Evolutionary conservation across 2,113 vertebrate genomes (phyloP).

Genomic region (Hydropotes inermis): DNA sequence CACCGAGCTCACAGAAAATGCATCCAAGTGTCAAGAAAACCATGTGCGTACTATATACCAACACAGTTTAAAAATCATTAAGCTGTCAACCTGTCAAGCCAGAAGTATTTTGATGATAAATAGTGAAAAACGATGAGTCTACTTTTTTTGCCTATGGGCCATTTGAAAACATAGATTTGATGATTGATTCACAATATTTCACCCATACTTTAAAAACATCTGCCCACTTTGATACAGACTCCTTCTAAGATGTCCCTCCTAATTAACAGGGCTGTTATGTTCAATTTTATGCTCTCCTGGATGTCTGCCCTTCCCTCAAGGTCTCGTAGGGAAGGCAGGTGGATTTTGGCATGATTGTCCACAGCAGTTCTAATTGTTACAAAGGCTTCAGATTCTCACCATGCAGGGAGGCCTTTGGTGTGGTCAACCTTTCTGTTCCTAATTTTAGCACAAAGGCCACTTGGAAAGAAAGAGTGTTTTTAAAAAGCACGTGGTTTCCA

Average conservation of each 20-base stretch:
- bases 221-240: not conserved
- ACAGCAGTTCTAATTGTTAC: not conserved
- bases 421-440: slow-evolving; percentile 37
- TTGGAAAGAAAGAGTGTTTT: not conserved
- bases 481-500: slow-evolving; percentile 4
- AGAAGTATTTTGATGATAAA: slow-evolving; percentile 2
- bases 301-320: not conserved
- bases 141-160: not conserved
- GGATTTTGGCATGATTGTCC: not conserved
- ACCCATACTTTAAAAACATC: not conserved
- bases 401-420: not conserved
- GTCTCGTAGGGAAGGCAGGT: not conserved
- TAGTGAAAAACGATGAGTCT: not conserved
- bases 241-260: not conserved
- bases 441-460: slow-evolving; percentile 35
- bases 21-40: slow-evolving; percentile 28
- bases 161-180: slow-evolving; percentile 12
- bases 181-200: not conserved
- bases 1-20: not conserved
- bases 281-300: not conserved
- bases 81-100: not conserved
- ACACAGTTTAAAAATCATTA: slow-evolving; percentile 21
- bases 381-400: not conserved
- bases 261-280: not conserved
- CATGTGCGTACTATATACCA: not conserved